Percentiles rank a stretch among this genome's conserved stretches.
Evolutionary conservation across 1,140 invertebrate genomes (phyloP).

Genomic region (Eriosoma lanigerum): DNA sequence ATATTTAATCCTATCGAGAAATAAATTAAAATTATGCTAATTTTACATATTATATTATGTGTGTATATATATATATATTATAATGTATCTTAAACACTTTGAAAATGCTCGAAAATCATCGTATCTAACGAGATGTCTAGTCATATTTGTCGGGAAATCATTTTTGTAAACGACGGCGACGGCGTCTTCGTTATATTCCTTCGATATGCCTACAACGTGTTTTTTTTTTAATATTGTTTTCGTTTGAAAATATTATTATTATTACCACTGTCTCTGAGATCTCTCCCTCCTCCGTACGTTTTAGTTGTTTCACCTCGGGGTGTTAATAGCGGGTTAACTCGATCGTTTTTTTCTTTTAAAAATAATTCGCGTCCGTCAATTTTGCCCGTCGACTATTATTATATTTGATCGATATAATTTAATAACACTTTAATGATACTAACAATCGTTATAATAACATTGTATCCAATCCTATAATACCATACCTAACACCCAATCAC

Average conservation of each 20-base stretch:
- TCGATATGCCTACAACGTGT: background rate
- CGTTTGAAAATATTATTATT: background rate
- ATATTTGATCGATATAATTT: too few relatives aligned
- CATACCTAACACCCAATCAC: too few relatives aligned
- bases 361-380: too few relatives aligned
- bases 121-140: background rate
- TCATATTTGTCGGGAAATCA: too few relatives aligned
- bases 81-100: background rate
- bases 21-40: slow-evolving; percentile 43
- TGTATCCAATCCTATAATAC: too few relatives aligned
- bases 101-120: background rate
- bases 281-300: background rate
- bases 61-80: background rate
- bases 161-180: background rate
- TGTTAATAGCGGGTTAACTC: background rate
- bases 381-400: too few relatives aligned
- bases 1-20: slow-evolving; percentile 8
- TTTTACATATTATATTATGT: background rate
- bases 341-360: too few relatives aligned
- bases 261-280: background rate
- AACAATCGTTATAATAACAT: too few relatives aligned
- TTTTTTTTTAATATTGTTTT: slow-evolving; percentile 1
- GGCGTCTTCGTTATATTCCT: background rate
- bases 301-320: background rate
- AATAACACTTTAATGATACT: too few relatives aligned